A percentile compares a stretch with the other conserved stretches of the same genome.
Evolutionary conservation across 2,888 invertebrate genomes (phyloP).

Genomic region (Agrilus cyanescens): DNA sequence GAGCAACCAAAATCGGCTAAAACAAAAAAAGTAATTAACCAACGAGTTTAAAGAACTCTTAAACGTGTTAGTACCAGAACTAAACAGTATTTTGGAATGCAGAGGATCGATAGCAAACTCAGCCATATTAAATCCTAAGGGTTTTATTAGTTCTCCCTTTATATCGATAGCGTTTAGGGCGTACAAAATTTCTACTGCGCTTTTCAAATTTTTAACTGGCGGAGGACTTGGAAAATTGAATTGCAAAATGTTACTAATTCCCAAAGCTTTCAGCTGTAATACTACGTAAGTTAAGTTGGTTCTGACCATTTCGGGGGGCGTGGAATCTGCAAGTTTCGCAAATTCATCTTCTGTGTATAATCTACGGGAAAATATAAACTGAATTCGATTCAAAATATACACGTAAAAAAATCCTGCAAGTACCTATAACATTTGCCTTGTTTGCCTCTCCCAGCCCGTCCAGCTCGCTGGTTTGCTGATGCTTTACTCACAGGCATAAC

Average conservation of each 20-base stretch:
- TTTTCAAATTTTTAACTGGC: slow-evolving; percentile 74
- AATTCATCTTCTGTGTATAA: slow-evolving; percentile 70
- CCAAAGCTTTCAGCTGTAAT: slow-evolving; percentile 85
- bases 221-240: slow-evolving; percentile 92
- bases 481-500: slow-evolving; percentile 75
- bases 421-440: slow-evolving; percentile 77
- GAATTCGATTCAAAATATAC: background rate
- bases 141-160: slow-evolving; percentile 61
- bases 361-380: slow-evolving; percentile 30
- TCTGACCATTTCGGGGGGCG: slow-evolving; percentile 88
- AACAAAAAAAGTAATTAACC: slow-evolving; percentile 11
- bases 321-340: slow-evolving; percentile 52
- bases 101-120: slow-evolving; percentile 85
- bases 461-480: slow-evolving; percentile 85
- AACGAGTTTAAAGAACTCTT: no score
- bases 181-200: slow-evolving; percentile 77
- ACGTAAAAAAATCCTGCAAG: slow-evolving; percentile 11
- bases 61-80: slow-evolving; percentile 45
- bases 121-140: slow-evolving; percentile 73
- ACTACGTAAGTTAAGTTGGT: slow-evolving; percentile 76
- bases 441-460: slow-evolving; percentile 76
- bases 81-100: slow-evolving; percentile 73
- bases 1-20: slow-evolving; percentile 78
- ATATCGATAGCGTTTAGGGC: slow-evolving; percentile 74
- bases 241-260: slow-evolving; percentile 80